Conservation (phyloP, 1,140 invertebrate species). For the Calosoma granatense region DNA sequence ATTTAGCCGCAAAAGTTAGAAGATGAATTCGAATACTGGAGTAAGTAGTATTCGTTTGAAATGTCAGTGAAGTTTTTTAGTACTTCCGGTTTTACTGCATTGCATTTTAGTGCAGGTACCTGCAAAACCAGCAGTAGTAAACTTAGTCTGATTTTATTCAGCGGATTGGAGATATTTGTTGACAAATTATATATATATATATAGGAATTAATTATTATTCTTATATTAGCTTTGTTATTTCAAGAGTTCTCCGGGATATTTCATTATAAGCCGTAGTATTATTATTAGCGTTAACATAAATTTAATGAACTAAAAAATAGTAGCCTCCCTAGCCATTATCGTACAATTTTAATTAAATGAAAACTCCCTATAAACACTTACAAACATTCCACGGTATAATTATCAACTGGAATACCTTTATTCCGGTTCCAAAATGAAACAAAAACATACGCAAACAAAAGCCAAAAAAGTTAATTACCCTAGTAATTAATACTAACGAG, state of each 20-base stretch:
- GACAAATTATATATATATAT: no score
- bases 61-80: conserved; percentile 1
- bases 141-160: no score
- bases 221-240: no score
- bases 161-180: no score
- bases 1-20: conserved; percentile 1
- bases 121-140: no score
- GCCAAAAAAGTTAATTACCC: conserved; percentile 8
- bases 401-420: background rate
- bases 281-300: no score
- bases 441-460: conserved; percentile 5
- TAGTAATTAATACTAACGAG: conserved; percentile 9
- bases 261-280: no score
- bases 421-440: background rate
- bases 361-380: background rate
- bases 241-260: no score
- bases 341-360: background rate
- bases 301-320: no score
- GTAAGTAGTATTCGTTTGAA: background rate
- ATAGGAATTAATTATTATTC: no score
- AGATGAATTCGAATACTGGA: background rate
- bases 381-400: conserved; percentile 2
- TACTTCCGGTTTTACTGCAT: background rate
- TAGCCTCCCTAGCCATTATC: no score
- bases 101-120: background rate